phyloP scores from a whole-genome alignment of 2,113 vertebrate genomes.

The Bucco capensis region DNA sequence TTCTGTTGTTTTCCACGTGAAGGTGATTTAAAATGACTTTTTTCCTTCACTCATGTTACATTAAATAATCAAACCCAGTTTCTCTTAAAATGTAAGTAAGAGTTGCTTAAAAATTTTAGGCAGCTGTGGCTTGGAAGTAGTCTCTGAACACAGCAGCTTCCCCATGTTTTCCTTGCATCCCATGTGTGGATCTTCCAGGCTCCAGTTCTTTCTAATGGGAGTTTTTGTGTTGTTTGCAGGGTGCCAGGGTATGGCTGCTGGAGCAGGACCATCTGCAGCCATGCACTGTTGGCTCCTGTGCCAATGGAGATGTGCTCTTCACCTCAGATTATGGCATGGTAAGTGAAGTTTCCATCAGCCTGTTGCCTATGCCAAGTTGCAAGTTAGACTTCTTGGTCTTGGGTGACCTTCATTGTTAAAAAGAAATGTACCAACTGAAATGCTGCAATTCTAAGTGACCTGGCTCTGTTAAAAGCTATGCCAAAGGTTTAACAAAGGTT shows the following conservation, averaged over 20 bases:
- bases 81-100: not conserved
- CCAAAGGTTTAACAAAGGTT: not conserved
- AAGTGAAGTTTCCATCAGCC: constrained; percentile 41
- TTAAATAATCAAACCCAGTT: not conserved
- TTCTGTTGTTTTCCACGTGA: not conserved
- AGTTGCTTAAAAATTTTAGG: not conserved
- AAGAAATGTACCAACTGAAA: not conserved
- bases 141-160: not conserved
- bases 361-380: not conserved
- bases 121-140: not conserved
- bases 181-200: not conserved
- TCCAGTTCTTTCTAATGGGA: not conserved
- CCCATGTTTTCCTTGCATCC: not conserved
- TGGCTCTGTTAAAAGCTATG: not conserved
- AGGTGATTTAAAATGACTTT: not conserved
- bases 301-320: constrained; percentile 73
- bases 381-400: not conserved
- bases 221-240: constrained; percentile 69
- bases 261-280: constrained; percentile 83
- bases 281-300: constrained; percentile 77
- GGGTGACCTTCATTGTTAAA: not conserved
- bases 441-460: not conserved
- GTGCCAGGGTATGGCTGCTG: constrained; percentile 82
- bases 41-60: not conserved
- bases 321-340: constrained; percentile 83